Base-by-base conservation (phyloP, 2,888 invertebrate genomes). In the Cheilosia impressa region DNA sequence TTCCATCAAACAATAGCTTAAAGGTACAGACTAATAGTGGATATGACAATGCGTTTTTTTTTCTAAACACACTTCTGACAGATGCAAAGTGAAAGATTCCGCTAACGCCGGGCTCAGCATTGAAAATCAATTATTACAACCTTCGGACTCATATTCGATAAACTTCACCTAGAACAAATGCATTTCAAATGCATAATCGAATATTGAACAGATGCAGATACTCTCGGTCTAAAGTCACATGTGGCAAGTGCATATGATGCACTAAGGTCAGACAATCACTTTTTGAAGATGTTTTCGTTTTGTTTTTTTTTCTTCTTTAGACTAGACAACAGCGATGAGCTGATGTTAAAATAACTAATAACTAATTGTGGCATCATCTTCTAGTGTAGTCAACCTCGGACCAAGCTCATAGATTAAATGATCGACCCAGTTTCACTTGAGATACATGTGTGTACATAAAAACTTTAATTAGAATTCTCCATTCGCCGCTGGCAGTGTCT, bases 251-350 rank as follows among this genome's bases (percentile, higher is more conserved):
- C 27, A 17, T 38, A 50, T 34, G 68, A 52, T 45, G 52, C 22
- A 5, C 55, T 72, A 57, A 85, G 85, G 85, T 85, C 81, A 85
- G 63, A 77, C 85, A 85, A 85, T 85, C 85, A 76, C 71, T 80
- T 80, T 66, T 80, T 72, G 52, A 53, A 84, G 65, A 84, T 50
- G 69, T 27, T 68, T 68, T 65, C 15, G 10, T 19, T 13, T 22
- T 52, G 1, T 19, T 22, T 3, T 22, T 72, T n/a, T 10, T 24
- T 17, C 13, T 52, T 13, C 24, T 24, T 10, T 24, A 52, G 13
- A 19, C 58, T 65, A 57, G 22, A 60, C 34, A 24, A 60, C 4
- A 27, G 65, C 41, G 34, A 66, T 55, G 50, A 60, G 58, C 58
- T 66, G 43, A 50, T 79, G 38, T 63, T 57, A 60, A 24, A 71